These are phyloP conservation scores for Hystrix brachyura DNA, from an alignment of 2,113 vertebrate species.

Conservation along the genomic window DNA sequence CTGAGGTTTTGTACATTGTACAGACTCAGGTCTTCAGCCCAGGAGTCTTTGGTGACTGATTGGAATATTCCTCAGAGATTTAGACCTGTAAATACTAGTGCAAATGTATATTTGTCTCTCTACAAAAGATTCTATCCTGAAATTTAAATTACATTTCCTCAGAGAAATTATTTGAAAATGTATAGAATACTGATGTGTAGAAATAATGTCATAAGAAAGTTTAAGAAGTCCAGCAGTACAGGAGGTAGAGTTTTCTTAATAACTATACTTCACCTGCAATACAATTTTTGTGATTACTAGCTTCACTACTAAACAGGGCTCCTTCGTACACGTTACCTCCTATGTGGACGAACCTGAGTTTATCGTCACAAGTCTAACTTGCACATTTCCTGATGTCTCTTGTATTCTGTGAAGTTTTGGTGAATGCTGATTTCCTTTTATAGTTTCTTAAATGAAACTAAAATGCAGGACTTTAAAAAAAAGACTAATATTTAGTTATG, in stretches of 20 bases:
- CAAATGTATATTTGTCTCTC: constrained; percentile 5
- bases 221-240: background rate
- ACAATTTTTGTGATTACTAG: constrained; percentile 62
- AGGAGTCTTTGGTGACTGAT: constrained; percentile 1
- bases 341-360: constrained; percentile 31
- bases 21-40: constrained; percentile 3
- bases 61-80: constrained; percentile 54
- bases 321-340: constrained; percentile 49
- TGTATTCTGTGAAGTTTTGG: background rate
- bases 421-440: constrained; percentile 25
- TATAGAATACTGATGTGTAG: background rate
- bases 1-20: constrained; percentile 66
- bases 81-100: background rate
- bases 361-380: constrained; percentile 56
- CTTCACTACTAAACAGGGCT: constrained; percentile 23
- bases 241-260: constrained; percentile 40
- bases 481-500: background rate
- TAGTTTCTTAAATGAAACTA: constrained; percentile 55
- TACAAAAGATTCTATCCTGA: background rate
- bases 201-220: constrained; percentile 38
- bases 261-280: constrained; percentile 21
- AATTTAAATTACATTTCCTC: constrained; percentile 48
- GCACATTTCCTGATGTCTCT: constrained; percentile 39
- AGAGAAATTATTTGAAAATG: constrained; percentile 53
- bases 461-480: background rate